Base-by-base conservation (phyloP, 2,888 invertebrate genomes). In the Cheilosia pagana region DNA sequence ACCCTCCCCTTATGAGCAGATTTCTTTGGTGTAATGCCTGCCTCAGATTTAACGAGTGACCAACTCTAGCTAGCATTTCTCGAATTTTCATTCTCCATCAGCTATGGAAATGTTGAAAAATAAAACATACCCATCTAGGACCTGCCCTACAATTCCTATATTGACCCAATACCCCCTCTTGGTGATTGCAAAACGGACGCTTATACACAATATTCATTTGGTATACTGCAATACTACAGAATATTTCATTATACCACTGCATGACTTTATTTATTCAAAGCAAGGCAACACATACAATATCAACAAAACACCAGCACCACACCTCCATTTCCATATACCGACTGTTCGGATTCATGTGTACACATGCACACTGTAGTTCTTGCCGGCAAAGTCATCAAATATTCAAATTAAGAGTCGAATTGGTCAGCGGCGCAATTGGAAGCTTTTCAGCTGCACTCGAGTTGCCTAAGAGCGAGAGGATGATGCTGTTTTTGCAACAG, bases 381-480 rank as follows among this genome's bases (percentile, higher is more conserved):
- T 67, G 39, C 68, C 68, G 68, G 79, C 57, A 76, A 81, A 76
- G 75, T 85, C 85, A 85, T 85, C 81, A 85, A 85, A 85, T 85
- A 85, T 81, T 85, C 81, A 85, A 85, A 85, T 85, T 81, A 81
- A 85, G 81, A 85, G 85, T 76, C 71, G 81, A 85, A 85, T 85
- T 85, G 85, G 85, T 85, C 85, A 85, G 81, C 50, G 71, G 76
- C 55, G 71, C 75, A 71, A 85, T 81, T 85, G 71, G 71, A 81
- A 67, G 71, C 81, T 76, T 85, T 79, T 74, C 57, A 23, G 23
- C 63, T 45, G 68, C 57, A 78, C 72, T 68, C 68, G 67, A 53
- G 60, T 62, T 53, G 48, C 12, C 12, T 50, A 19, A 10, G 41
- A 7, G 41, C 14, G 50, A 19, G 41, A 28, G 23, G 63, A 71